Conservation (phyloP, 2,797 vertebrate genomes). For the Tolypeutes matacus region DNA sequence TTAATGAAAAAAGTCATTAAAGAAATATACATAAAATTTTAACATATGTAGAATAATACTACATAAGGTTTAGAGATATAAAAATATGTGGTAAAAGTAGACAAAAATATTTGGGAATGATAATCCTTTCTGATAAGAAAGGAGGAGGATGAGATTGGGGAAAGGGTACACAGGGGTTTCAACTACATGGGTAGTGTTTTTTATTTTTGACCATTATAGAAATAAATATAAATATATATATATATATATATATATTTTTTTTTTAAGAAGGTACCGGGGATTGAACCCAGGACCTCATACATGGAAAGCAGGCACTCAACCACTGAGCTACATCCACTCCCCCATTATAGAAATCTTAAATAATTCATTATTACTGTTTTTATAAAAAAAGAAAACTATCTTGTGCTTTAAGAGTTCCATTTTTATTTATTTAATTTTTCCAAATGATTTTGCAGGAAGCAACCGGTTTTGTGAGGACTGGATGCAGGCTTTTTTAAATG, state of each 20-base stretch:
- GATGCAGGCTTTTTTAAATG: slow-evolving; percentile 96
- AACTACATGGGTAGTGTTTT: background rate
- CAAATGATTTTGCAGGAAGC: slow-evolving; percentile 89
- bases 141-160: background rate
- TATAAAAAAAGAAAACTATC: slow-evolving; percentile 2
- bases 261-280: too few relatives aligned
- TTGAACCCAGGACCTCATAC: too few relatives aligned
- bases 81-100: slow-evolving; percentile 3
- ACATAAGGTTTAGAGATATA: background rate
- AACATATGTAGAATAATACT: slow-evolving; percentile 7
- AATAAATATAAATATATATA: too few relatives aligned
- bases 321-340: too few relatives aligned
- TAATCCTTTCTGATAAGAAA: slow-evolving; percentile 27
- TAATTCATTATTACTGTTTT: slow-evolving; percentile 13
- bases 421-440: slow-evolving; percentile 61
- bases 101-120: background rate
- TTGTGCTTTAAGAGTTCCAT: slow-evolving; percentile 41
- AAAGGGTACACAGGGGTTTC: background rate
- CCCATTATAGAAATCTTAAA: slow-evolving; percentile 39
- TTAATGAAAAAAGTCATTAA: slow-evolving; percentile 25
- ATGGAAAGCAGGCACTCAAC: too few relatives aligned
- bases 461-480: slow-evolving; percentile 98
- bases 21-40: slow-evolving; percentile 39
- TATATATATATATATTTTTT: too few relatives aligned
- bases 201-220: background rate